Conservation (phyloP, 1,140 invertebrate genomes). For the Laupala kohalensis region DNA sequence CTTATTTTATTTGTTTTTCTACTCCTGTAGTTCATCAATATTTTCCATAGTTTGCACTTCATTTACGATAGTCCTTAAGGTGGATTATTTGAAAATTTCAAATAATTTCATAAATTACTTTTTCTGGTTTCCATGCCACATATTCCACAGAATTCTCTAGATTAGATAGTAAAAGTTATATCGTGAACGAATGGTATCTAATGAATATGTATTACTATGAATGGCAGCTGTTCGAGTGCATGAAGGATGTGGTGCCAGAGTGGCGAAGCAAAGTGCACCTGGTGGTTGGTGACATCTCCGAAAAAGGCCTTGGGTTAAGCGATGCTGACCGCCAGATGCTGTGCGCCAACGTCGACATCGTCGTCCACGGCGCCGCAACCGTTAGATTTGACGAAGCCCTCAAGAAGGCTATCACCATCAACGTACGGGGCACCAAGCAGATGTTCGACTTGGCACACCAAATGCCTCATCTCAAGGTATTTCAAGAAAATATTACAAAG, state of each 20-base stretch:
- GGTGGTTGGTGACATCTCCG: conserved; percentile 46
- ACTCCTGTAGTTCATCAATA: too few relatives aligned
- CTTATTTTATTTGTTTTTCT: too few relatives aligned
- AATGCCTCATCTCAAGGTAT: conserved; percentile 23
- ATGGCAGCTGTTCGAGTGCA: neutral
- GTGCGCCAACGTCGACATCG: conserved; percentile 23
- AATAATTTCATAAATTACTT: too few relatives aligned
- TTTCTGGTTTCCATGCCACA: too few relatives aligned
- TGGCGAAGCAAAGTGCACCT: conserved; percentile 49
- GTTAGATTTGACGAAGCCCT: conserved; percentile 18
- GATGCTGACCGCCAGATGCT: conserved; percentile 35
- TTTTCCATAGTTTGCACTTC: too few relatives aligned
- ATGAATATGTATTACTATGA: too few relatives aligned
- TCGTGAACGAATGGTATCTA: too few relatives aligned
- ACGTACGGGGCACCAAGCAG: conserved; percentile 24
- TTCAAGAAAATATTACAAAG: too few relatives aligned
- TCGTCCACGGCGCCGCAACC: conserved; percentile 53
- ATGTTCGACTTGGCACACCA: conserved; percentile 22
- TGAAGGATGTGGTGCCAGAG: neutral
- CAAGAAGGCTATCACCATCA: conserved; percentile 21
- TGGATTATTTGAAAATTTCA: too few relatives aligned
- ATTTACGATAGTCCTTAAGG: too few relatives aligned
- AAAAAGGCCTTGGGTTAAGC: conserved; percentile 45
- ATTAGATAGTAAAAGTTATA: too few relatives aligned
- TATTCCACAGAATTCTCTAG: too few relatives aligned